A percentile compares a stretch with the other conserved stretches of the same genome.
phyloP scores from a whole-genome alignment of 2,113 vertebrate species.

The Neofelis nebulosa region DNA sequence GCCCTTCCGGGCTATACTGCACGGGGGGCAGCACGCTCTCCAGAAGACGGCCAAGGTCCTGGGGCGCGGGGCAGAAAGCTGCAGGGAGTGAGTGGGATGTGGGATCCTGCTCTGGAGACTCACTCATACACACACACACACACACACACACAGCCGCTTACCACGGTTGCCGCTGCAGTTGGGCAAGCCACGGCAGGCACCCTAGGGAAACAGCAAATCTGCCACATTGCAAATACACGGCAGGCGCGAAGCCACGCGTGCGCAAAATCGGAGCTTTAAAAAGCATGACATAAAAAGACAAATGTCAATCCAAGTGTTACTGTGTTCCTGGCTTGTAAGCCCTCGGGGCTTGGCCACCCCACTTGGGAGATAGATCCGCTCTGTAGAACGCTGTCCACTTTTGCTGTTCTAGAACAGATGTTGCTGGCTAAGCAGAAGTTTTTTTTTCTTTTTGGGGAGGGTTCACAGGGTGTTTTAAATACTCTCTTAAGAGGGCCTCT shows the following conservation, averaged over 20 bases:
- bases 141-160: too few species aligned
- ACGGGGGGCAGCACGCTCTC: neutral
- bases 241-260: neutral
- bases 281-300: neutral
- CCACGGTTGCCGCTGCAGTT: neutral
- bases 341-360: neutral
- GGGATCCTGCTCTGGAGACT: neutral
- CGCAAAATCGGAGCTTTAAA: neutral
- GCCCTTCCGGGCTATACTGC: neutral
- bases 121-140: neutral
- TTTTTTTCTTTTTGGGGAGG: neutral
- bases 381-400: neutral
- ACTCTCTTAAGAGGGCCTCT: too few species aligned
- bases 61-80: neutral
- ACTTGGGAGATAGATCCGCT: neutral
- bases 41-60: neutral
- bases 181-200: too few species aligned
- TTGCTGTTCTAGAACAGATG: neutral
- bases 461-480: neutral
- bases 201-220: neutral
- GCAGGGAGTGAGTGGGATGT: neutral
- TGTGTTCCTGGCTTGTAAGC: accelerated
- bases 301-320: too few species aligned
- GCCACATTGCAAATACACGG: neutral
- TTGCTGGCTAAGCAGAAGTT: neutral